Evolutionary conservation across 2,888 invertebrate species (phyloP).

Genomic region (Drosophila heteroneura): DNA sequence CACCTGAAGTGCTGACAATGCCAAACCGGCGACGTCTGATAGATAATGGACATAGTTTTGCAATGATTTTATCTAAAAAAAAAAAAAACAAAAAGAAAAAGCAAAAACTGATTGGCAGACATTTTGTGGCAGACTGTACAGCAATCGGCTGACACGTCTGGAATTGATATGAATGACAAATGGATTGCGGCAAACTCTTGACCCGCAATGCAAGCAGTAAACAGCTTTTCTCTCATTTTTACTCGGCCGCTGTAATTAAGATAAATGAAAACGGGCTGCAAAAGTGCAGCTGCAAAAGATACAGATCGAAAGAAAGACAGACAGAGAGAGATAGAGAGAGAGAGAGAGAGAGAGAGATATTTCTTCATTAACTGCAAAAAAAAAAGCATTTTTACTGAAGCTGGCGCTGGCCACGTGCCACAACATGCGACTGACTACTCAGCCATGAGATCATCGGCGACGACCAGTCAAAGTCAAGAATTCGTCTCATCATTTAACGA

Average conservation of each 20-base stretch:
- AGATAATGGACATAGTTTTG: conserved; percentile 27
- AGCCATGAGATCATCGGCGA: conserved; percentile 47
- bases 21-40: conserved; percentile 17
- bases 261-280: conserved; percentile 42
- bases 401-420: conserved; percentile 47
- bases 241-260: conserved; percentile 36
- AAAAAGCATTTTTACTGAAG: conserved; percentile 16
- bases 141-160: conserved; percentile 20
- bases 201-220: conserved; percentile 49
- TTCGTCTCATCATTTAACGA: conserved; percentile 14
- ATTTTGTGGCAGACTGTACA: conserved; percentile 21
- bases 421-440: conserved; percentile 17
- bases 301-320: neutral
- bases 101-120: conserved; percentile 24
- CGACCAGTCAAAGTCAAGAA: conserved; percentile 5
- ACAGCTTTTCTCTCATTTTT: conserved; percentile 3
- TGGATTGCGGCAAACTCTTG: conserved; percentile 56
- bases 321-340: neutral
- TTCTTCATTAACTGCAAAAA: conserved; percentile 40
- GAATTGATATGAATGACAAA: conserved; percentile 60
- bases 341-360: neutral
- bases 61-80: neutral
- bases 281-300: conserved; percentile 29
- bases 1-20: conserved; percentile 35
- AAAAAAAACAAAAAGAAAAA: conserved; percentile 5